Conservation (phyloP, 1,140 invertebrate species). For the Lordiphosa clarofinis region DNA sequence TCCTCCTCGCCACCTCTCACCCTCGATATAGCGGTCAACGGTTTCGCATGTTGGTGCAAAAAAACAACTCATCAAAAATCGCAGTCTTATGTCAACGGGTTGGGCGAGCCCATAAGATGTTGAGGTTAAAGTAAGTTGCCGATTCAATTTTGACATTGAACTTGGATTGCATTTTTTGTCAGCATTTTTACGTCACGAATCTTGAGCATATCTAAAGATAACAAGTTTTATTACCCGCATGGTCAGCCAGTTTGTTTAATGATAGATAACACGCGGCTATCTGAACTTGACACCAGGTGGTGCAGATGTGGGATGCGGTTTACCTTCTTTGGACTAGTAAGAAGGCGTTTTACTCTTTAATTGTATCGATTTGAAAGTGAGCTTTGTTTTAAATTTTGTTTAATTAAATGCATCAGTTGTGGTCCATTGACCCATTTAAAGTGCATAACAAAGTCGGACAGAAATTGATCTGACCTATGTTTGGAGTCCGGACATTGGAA, state of each 20-base stretch:
- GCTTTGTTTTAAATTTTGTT: conserved; percentile 6
- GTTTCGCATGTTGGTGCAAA: conserved; percentile 48
- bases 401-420: conserved; percentile 12
- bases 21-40: conserved; percentile 30
- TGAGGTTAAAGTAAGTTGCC: not conserved
- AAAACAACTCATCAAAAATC: conserved; percentile 18
- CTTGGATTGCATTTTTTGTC: conserved; percentile 12
- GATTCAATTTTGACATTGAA: conserved; percentile 38
- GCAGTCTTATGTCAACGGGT: no score
- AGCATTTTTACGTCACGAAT: no score
- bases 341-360: no score
- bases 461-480: not conserved
- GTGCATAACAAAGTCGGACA: not conserved
- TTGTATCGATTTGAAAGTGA: no score
- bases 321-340: no score
- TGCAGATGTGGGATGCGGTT: no score
- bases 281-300: no score
- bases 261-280: not conserved
- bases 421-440: conserved; percentile 7
- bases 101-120: conserved; percentile 32
- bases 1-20: not conserved
- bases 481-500: conserved; percentile 16
- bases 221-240: conserved; percentile 14
- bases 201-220: not conserved
- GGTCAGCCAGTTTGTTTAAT: conserved; percentile 25